Evolutionary conservation across 2,888 invertebrate genomes (phyloP), one percentile per base, ranked within the genome.

Genomic region (Drosophila tripunctata): DNA sequence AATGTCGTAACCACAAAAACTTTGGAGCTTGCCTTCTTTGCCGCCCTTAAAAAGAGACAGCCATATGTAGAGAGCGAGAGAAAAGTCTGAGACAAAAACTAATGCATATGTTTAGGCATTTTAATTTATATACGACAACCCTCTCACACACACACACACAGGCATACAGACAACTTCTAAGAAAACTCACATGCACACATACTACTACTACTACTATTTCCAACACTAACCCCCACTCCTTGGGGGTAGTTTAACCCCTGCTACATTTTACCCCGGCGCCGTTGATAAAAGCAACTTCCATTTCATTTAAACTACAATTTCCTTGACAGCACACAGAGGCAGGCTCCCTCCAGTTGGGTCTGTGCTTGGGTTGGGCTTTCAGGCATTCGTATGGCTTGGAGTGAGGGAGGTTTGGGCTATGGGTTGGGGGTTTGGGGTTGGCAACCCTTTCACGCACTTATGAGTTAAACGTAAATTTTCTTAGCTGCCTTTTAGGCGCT

Each of bases 271-370:
- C 33, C 51, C 61, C 84, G 80, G 63, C 80, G 67, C 44, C 87
- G 87, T 81, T 87, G 87, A 88, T 88, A 87, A 88, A 85, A 83
- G 88, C 88, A 83, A 84, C 84, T 88, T 88, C 88, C 84, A 85
- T 88, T 88, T 87, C 89, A 85, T 85, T 84, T 88, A 88, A 88
- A 85, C 89, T 85, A 85, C 89, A 85, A 85, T 88, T 88, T 85
- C 77, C 83, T 88, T 88, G 88, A 88, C 83, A 88, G 88, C 63
- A 76, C 67, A 78, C 75, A 74, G 84, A 67, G 77, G 82, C 88
- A 83, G 51, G 69, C 83, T 10, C 19, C 22, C 15, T 22, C 15
- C 50, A 19, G 38, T 6, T 56, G 33, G 31, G 45, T 40, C 14
- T 50, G 21, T 10, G 24, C 0, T n/a, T 22, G 27, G 65, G 41